Conservation (phyloP, 2,888 invertebrate species). For the Mayetiola destructor region DNA sequence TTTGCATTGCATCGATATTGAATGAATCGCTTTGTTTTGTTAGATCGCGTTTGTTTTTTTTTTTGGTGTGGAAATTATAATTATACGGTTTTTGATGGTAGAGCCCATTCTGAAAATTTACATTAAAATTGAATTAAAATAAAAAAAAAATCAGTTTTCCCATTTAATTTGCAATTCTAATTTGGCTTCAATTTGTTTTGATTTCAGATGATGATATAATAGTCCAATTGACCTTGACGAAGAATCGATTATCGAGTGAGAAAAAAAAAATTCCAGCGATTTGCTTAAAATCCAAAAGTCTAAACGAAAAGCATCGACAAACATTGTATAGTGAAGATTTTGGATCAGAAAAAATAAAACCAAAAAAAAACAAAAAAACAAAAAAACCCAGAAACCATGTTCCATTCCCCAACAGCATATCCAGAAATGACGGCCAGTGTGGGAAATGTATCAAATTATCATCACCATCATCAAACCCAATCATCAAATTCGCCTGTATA, state of each 20-base stretch:
- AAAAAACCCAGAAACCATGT: slow-evolving; percentile 24
- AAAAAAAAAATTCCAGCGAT: not conserved
- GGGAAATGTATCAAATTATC: slow-evolving; percentile 27
- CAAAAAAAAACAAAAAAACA: not conserved
- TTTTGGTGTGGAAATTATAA: too few relatives aligned
- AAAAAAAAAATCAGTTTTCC: too few relatives aligned
- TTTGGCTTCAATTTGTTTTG: too few relatives aligned
- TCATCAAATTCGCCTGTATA: slow-evolving; percentile 45
- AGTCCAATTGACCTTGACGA: too few relatives aligned
- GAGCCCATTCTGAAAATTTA: too few relatives aligned
- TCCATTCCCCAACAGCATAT: slow-evolving; percentile 31
- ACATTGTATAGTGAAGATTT: not conserved
- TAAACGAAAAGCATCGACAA: not conserved
- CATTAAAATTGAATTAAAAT: too few relatives aligned
- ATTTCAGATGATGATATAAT: too few relatives aligned
- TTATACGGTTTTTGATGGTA: too few relatives aligned
- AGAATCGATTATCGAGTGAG: too few relatives aligned
- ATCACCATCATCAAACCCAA: slow-evolving; percentile 25
- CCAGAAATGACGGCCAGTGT: slow-evolving; percentile 26
- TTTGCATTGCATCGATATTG: slow-evolving; percentile 5
- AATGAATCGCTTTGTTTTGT: not conserved
- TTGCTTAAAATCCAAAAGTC: not conserved
- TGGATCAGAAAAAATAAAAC: not conserved
- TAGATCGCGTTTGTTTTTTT: not conserved
- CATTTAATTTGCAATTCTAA: too few relatives aligned